Base-by-base conservation (phyloP, 2,797 vertebrate genomes). In the Crenuchus spilurus region DNA sequence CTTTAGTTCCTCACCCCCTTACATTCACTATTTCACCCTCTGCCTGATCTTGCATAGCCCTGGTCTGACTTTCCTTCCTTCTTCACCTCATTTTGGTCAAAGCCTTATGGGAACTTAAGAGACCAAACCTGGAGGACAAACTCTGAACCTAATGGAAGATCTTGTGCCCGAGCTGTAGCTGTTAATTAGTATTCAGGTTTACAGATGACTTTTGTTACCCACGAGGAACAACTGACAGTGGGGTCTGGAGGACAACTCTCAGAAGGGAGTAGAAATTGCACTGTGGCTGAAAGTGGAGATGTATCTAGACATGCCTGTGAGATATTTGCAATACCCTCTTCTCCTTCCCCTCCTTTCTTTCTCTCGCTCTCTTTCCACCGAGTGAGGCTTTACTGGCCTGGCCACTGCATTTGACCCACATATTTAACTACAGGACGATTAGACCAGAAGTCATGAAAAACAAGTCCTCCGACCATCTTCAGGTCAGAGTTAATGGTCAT, bases 231-330 rank as follows among this genome's bases (percentile, higher is more conserved):
- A 90, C 84, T 87, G 86, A 86, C 80, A 52, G 79, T 20, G 76
- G 84, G 82, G 78, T 16, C 4, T 24, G 70, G 82, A 83, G 75
- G 31, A 35, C 78, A 78, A 26, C 71, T 74, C 67, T 44, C 66
- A 80, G 82, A 80, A 83, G 82, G 8, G 83, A 84, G 84, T 78
- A 84, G 87, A 90, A 90, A 92, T 74, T 92, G 92, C 92, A 91
- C 88, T 87, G 84, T 91, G 76, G 90, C 79, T 90, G 92, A 91
- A 94, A 94, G 87, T 87, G 84, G 92, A 93, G 90, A 89, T 81
- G 91, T 84, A 84, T 83, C 83, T 67, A 82, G 84, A 90, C 90
- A 91, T 93, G 87, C 88, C 88, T 85, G 52, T 79, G 80, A 87
- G 86, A 90, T 91, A 85, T 87, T 80, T 88, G 82, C n/a, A n/a